Evolutionary conservation across 2,113 vertebrate genomes (phyloP).

Genomic region (Petrocephalus zakoni): DNA sequence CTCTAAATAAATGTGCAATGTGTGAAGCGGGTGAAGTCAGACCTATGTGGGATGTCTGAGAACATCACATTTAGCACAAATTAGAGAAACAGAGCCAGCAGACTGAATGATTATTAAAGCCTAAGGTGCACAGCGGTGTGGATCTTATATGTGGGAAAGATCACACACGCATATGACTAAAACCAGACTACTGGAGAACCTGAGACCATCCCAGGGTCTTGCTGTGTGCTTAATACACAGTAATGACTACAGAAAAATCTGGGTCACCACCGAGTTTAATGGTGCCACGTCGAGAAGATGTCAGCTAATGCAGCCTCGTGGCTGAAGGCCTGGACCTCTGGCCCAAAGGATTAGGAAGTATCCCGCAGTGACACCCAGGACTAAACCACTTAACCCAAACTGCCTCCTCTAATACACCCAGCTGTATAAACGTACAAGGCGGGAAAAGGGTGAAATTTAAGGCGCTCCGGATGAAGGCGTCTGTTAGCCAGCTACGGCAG

Average conservation of each 20-base stretch:
- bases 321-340: background rate
- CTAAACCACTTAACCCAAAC: background rate
- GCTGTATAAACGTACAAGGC: background rate
- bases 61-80: background rate
- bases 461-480: background rate
- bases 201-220: background rate
- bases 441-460: background rate
- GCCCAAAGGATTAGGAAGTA: background rate
- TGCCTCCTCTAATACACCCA: background rate
- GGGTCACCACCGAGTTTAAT: background rate
- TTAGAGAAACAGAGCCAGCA: background rate
- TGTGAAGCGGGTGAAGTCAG: background rate
- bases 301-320: background rate
- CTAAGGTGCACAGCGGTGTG: background rate
- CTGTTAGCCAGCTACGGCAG: background rate
- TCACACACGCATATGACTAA: background rate
- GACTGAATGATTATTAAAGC: background rate
- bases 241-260: slow-evolving; percentile 1
- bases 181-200: background rate
- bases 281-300: background rate
- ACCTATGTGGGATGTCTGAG: background rate
- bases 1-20: background rate
- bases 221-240: background rate
- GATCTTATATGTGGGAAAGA: background rate
- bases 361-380: background rate